Percentiles rank a stretch among this genome's conserved stretches.
Conservation (phyloP, 1,140 invertebrate species). For the Atopsyche davidsoni region DNA sequence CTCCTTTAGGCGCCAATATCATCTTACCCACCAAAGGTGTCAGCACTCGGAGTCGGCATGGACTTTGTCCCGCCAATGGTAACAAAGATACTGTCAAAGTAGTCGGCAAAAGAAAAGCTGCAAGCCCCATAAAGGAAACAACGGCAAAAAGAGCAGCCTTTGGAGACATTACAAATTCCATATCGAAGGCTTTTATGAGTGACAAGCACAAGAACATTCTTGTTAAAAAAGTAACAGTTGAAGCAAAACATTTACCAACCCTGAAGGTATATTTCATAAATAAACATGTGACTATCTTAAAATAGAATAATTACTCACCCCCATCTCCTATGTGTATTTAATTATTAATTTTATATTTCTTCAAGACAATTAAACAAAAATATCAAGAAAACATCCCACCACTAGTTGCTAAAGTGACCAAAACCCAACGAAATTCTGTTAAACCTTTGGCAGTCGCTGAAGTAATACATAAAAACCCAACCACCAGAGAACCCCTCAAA, state of each 20-base stretch:
- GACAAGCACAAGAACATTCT: slow-evolving; percentile 36
- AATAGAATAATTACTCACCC: too few relatives aligned
- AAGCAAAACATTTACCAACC: slow-evolving; percentile 46
- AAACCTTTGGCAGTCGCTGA: slow-evolving; percentile 4
- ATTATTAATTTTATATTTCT: slow-evolving; percentile 1
- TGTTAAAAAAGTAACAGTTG: slow-evolving; percentile 48
- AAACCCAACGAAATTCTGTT: slow-evolving; percentile 5
- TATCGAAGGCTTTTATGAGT: slow-evolving; percentile 37
- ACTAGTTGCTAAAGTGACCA: slow-evolving; percentile 16
- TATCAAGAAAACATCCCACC: slow-evolving; percentile 39
- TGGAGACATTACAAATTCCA: slow-evolving; percentile 70
- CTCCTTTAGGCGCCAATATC: slow-evolving; percentile 44
- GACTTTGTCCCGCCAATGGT: slow-evolving; percentile 26
- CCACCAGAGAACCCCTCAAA: slow-evolving; percentile 10
- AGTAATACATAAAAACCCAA: background rate
- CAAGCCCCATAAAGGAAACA: slow-evolving; percentile 51
- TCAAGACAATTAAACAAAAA: slow-evolving; percentile 30
- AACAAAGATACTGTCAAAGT: slow-evolving; percentile 34
- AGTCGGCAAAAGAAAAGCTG: slow-evolving; percentile 50
- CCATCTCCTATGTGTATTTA: too few relatives aligned
- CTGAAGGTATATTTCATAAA: slow-evolving; percentile 41
- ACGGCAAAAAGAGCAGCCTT: slow-evolving; percentile 63
- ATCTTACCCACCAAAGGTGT: slow-evolving; percentile 32
- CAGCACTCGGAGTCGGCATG: slow-evolving; percentile 29
- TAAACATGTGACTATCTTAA: too few relatives aligned